A percentile compares a stretch with the other conserved stretches of the same genome.
phyloP scores from a whole-genome alignment of 2,888 invertebrate species.

The Microdon myrmicae region DNA sequence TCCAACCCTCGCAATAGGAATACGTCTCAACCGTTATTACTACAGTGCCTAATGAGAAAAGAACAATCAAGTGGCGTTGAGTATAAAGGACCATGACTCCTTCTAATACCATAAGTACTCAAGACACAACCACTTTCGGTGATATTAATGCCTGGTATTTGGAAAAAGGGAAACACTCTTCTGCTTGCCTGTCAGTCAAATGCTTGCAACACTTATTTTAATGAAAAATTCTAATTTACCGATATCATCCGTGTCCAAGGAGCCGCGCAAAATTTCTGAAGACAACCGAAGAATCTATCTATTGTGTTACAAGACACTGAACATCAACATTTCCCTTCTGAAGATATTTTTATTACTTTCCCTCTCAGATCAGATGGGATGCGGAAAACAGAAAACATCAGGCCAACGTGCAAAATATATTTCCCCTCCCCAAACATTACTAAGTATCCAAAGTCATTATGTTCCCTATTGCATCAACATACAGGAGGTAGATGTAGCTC shows the following conservation, averaged over 20 bases:
- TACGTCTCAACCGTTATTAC: conserved; percentile 48
- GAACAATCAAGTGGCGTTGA: conserved; percentile 45
- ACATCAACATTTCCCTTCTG: conserved; percentile 8
- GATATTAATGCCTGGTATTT: conserved; percentile 39
- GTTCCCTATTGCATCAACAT: conserved; percentile 47
- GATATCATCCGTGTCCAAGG: conserved; percentile 46
- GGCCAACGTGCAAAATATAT: conserved; percentile 9
- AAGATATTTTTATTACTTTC: conserved; percentile 48
- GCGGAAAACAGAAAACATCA: conserved; percentile 15
- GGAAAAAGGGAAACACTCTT: conserved; percentile 1
- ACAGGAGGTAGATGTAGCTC: conserved; percentile 39
- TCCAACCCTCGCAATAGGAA: conserved; percentile 43
- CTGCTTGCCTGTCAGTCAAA: conserved; percentile 53
- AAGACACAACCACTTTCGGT: conserved; percentile 49
- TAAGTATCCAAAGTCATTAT: conserved; percentile 37
- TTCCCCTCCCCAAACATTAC: background rate
- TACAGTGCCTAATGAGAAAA: conserved; percentile 51
- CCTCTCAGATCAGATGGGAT: conserved; percentile 13
- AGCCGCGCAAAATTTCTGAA: conserved; percentile 14
- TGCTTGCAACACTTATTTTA: conserved; percentile 56
- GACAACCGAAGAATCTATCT: conserved; percentile 13
- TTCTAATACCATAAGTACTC: conserved; percentile 49
- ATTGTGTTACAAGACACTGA: conserved; percentile 24
- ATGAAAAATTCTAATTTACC: conserved; percentile 57
- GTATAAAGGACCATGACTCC: conserved; percentile 29